These are phyloP conservation scores for Cercopithecus mitis DNA, from an alignment of 2,797 vertebrate genomes.

Conservation along the genomic window DNA sequence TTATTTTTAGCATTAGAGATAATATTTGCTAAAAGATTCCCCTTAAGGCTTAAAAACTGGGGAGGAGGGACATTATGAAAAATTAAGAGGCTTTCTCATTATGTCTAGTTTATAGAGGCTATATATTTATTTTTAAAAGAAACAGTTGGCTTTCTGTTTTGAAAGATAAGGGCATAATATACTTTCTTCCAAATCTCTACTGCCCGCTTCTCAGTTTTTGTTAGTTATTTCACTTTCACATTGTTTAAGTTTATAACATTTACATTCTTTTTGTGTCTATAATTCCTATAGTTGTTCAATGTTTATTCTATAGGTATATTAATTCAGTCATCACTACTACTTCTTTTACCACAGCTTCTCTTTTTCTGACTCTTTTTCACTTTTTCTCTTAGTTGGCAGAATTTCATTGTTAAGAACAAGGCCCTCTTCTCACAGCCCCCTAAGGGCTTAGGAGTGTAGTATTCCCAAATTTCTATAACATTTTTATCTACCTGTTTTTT, in stretches of 20 bases:
- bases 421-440: background rate
- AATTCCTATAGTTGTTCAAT: background rate
- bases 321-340: background rate
- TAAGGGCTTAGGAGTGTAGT: background rate
- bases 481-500: background rate
- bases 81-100: slow-evolving; percentile 19
- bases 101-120: slow-evolving; percentile 31
- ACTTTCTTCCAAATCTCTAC: background rate
- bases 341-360: background rate
- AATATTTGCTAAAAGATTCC: slow-evolving; percentile 37
- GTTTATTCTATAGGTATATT: background rate
- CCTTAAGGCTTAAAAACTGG: slow-evolving; percentile 15
- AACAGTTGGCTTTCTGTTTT: background rate
- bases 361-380: background rate
- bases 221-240: background rate
- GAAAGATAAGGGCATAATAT: background rate
- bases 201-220: background rate
- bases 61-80: background rate
- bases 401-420: slow-evolving; percentile 21
- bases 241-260: background rate
- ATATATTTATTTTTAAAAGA: slow-evolving; percentile 32
- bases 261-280: background rate
- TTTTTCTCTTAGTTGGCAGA: background rate
- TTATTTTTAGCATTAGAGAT: slow-evolving; percentile 53
- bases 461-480: background rate